These are phyloP conservation scores for Cyanocitta stelleri DNA, from an alignment of 2,113 vertebrate species.

Conservation along the genomic window DNA sequence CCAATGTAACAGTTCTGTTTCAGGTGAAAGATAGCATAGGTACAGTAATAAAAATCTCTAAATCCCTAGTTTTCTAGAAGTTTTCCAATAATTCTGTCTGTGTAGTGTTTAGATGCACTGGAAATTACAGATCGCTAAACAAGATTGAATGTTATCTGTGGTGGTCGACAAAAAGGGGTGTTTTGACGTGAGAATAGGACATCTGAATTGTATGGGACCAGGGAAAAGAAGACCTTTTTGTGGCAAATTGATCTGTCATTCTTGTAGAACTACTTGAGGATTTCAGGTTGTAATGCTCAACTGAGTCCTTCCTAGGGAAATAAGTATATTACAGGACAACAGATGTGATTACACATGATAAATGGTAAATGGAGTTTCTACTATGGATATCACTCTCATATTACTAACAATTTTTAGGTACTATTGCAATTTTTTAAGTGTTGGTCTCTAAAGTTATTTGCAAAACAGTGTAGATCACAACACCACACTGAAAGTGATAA, in stretches of 20 bases:
- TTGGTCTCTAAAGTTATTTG: neutral
- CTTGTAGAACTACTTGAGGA: neutral
- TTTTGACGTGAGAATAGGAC: neutral
- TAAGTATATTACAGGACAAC: neutral
- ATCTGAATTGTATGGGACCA: neutral
- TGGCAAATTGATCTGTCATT: neutral
- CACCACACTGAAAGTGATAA: neutral
- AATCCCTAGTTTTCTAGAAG: neutral
- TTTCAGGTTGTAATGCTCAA: neutral
- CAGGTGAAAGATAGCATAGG: neutral
- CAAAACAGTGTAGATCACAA: neutral
- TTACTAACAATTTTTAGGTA: neutral
- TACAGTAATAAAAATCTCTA: neutral
- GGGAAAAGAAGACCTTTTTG: neutral
- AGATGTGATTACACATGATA: neutral
- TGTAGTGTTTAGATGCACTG: neutral
- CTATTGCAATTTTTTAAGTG: neutral
- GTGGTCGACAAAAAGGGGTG: accelerated
- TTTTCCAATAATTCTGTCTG: neutral
- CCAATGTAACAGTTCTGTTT: neutral
- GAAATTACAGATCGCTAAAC: neutral
- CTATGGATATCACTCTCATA: neutral
- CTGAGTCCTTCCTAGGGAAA: neutral
- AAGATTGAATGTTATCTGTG: neutral
- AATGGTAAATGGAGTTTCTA: neutral